These are phyloP conservation scores for Zapornia atra DNA, from an alignment of 2,113 vertebrate species.

Conservation along the genomic window DNA sequence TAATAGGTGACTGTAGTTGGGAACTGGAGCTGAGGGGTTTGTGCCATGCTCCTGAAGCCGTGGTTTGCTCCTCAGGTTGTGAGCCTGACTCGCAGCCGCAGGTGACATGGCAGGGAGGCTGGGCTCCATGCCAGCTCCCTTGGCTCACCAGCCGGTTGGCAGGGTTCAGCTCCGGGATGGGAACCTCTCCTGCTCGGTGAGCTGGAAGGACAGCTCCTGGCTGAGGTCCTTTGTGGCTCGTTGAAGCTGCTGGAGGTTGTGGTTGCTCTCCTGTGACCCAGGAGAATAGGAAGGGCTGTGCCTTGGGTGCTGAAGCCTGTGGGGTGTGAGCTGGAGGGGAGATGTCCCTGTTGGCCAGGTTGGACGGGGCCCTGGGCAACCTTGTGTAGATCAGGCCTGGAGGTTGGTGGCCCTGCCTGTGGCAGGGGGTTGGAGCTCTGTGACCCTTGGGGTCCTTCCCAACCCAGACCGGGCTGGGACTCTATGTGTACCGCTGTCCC, in stretches of 20 bases:
- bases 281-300: neutral
- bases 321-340: neutral
- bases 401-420: too few species aligned
- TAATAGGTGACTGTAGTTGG: neutral
- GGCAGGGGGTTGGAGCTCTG: too few species aligned
- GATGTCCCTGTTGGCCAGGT: too few species aligned
- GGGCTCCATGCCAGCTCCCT: neutral
- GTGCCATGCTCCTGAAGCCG: accelerated
- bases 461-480: too few species aligned
- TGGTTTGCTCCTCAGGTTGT: neutral
- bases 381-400: too few species aligned
- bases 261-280: neutral
- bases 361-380: neutral
- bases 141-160: neutral
- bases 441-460: too few species aligned
- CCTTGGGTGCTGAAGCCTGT: neutral
- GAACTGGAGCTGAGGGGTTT: neutral
- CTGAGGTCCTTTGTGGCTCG: neutral
- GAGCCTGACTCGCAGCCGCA: neutral
- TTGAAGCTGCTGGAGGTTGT: neutral
- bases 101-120: neutral
- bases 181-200: neutral
- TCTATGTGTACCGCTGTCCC: neutral
- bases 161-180: neutral
- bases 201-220: neutral